Percentiles rank a stretch among this genome's conserved stretches.
Evolutionary conservation across 1,140 invertebrate species (phyloP).

Genomic region (Eupristina koningsbergeri): DNA sequence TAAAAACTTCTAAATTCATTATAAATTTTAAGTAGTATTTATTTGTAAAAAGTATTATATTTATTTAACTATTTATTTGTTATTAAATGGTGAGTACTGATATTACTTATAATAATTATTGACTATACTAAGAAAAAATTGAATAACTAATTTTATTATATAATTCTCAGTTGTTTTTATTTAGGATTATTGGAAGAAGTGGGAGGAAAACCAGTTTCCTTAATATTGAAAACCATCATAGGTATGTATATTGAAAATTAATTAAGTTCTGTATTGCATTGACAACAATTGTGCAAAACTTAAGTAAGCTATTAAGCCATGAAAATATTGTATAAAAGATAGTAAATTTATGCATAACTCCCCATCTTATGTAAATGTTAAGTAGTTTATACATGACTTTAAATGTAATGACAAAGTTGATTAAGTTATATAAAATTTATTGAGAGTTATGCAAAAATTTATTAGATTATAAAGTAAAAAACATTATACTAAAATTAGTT

Average conservation of each 20-base stretch:
- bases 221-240: constrained; percentile 31
- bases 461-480: constrained; percentile 46
- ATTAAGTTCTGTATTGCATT: constrained; percentile 46
- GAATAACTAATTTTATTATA: constrained; percentile 32
- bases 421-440: constrained; percentile 44
- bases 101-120: constrained; percentile 46
- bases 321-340: constrained; percentile 24
- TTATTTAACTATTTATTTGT: constrained; percentile 39
- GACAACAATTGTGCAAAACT: constrained; percentile 44
- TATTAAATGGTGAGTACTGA: constrained; percentile 28
- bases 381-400: constrained; percentile 43
- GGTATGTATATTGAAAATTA: constrained; percentile 26
- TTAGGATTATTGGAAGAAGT: constrained; percentile 32
- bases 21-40: constrained; percentile 39
- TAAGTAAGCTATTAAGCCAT: constrained; percentile 37
- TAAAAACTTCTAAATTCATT: constrained; percentile 43
- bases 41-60: constrained; percentile 37
- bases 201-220: constrained; percentile 51
- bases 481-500: constrained; percentile 41
- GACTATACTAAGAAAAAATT: constrained; percentile 44
- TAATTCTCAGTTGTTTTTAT: constrained; percentile 17
- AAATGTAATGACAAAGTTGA: constrained; percentile 34
- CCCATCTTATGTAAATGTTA: constrained; percentile 40
- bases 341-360: constrained; percentile 45
- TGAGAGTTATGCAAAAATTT: constrained; percentile 46